These are phyloP conservation scores for Phycodurus eques DNA, from an alignment of 2,113 vertebrate species.

Conservation along the genomic window DNA sequence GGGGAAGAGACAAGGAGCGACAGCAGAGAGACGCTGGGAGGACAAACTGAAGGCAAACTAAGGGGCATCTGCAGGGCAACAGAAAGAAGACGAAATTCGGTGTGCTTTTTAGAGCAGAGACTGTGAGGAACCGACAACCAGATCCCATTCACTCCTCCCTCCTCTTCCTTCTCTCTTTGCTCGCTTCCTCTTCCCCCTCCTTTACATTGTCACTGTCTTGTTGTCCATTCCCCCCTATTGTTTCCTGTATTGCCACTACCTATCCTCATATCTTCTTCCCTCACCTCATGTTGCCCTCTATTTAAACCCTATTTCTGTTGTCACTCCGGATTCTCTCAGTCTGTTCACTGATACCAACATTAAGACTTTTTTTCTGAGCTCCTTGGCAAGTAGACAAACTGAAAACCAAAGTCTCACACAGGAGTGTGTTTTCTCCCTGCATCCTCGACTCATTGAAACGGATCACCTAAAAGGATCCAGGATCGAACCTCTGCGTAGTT, in stretches of 20 bases:
- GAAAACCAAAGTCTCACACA: conserved; percentile 33
- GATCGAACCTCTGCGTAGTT: conserved; percentile 40
- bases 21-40: conserved; percentile 43
- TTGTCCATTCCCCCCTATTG: conserved; percentile 41
- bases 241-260: conserved; percentile 43
- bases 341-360: conserved; percentile 15
- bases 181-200: conserved; percentile 26
- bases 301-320: conserved; percentile 12
- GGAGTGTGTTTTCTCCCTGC: conserved; percentile 28
- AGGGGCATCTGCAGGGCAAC: conserved; percentile 66
- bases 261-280: conserved; percentile 34
- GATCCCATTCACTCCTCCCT: conserved; percentile 52
- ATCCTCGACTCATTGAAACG: conserved; percentile 42
- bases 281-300: neutral
- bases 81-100: conserved; percentile 50
- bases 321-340: conserved; percentile 27
- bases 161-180: conserved; percentile 27
- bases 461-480: conserved; percentile 47
- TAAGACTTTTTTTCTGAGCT: conserved; percentile 44
- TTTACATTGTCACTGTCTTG: conserved; percentile 32
- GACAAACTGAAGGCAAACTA: conserved; percentile 40
- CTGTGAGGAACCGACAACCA: conserved; percentile 55
- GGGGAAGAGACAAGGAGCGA: conserved; percentile 36
- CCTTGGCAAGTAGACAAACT: conserved; percentile 48
- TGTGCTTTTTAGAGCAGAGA: conserved; percentile 56